phyloP scores from a whole-genome alignment of 2,797 vertebrate genomes.

The Thunnus albacares region DNA sequence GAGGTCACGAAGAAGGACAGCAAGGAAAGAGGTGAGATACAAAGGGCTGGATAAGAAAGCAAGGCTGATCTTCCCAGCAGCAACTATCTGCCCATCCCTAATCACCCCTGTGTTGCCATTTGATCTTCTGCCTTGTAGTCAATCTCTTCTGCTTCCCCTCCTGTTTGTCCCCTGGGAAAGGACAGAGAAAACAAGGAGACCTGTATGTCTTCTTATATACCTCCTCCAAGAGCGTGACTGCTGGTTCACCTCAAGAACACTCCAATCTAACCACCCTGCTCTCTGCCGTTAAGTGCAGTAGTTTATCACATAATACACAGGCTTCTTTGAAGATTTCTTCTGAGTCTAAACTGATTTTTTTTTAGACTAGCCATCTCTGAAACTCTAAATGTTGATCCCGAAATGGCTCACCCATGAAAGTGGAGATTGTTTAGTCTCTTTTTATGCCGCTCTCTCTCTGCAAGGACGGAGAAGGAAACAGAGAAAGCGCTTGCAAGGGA shows the following conservation, averaged over 20 bases:
- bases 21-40: conserved; percentile 9
- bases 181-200: conserved; percentile 46
- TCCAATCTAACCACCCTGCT: conserved; percentile 6
- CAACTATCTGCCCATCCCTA: conserved; percentile 17
- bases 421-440: background rate
- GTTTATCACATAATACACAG: conserved; percentile 14
- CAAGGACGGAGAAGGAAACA: background rate
- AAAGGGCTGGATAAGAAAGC: conserved; percentile 18
- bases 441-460: background rate
- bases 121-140: conserved; percentile 36
- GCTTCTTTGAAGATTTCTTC: conserved; percentile 1
- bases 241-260: conserved; percentile 34
- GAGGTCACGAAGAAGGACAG: conserved; percentile 21
- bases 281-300: conserved; percentile 1
- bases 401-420: background rate
- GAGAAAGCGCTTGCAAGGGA: background rate
- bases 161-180: conserved; percentile 33
- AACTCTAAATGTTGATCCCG: conserved; percentile 4
- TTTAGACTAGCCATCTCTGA: background rate
- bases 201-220: conserved; percentile 26
- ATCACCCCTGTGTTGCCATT: conserved; percentile 25
- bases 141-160: conserved; percentile 24
- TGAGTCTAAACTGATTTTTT: background rate
- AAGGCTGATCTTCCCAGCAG: conserved; percentile 10
- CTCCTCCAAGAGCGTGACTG: conserved; percentile 18